A percentile compares a stretch with the other conserved stretches of the same genome.
Conservation (phyloP, 2,888 invertebrate genomes). For the Ophion obscuratus region DNA sequence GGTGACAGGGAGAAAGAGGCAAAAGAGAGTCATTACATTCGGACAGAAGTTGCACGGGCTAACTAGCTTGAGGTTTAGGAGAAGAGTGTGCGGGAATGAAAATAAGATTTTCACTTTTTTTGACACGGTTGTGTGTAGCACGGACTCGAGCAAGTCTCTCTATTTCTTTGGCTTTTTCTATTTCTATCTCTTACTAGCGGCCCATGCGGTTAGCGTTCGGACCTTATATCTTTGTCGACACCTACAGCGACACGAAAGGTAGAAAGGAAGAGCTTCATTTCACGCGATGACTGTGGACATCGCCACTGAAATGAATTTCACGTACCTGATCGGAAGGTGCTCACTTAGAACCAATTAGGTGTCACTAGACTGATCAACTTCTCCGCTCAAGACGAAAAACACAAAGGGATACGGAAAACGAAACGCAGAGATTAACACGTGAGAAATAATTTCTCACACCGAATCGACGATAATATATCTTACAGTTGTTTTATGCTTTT, state of each 20-base stretch:
- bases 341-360: conserved; percentile 62
- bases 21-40: conserved; percentile 48
- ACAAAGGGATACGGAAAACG: conserved; percentile 24
- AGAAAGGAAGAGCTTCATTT: conserved; percentile 44
- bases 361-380: conserved; percentile 49
- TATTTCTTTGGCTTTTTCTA: neutral
- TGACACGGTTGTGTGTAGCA: conserved; percentile 53
- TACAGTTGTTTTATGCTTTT: neutral
- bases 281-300: conserved; percentile 62
- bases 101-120: conserved; percentile 63
- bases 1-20: conserved; percentile 14
- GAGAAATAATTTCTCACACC: conserved; percentile 39
- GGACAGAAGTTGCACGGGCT: conserved; percentile 3
- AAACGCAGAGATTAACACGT: neutral
- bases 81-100: conserved; percentile 22
- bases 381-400: conserved; percentile 26
- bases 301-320: conserved; percentile 58
- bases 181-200: neutral
- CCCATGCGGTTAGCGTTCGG: conserved; percentile 36
- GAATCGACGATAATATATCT: conserved; percentile 13
- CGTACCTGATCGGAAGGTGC: conserved; percentile 41
- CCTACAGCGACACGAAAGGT: conserved; percentile 37
- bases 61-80: conserved; percentile 40
- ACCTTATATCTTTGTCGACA: conserved; percentile 50
- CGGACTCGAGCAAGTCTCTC: conserved; percentile 2